These are phyloP conservation scores for Pteria penguin DNA, from an alignment of 2,888 invertebrate genomes.

Conservation along the genomic window DNA sequence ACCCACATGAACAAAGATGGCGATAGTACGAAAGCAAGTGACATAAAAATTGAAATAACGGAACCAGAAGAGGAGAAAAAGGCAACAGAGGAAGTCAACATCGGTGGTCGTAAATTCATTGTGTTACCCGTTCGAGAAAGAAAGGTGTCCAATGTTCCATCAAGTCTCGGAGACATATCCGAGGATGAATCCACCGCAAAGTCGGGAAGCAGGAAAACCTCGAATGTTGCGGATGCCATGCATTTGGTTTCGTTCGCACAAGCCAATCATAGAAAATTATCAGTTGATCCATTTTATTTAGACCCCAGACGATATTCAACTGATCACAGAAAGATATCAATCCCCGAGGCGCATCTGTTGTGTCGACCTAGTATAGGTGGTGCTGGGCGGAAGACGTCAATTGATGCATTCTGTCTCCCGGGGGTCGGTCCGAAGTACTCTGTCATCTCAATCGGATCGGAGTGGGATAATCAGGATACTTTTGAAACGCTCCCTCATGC, in stretches of 20 bases:
- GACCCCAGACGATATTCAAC: conserved; percentile 15
- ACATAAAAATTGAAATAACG: conserved; percentile 20
- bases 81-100: neutral
- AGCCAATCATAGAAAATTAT: conserved; percentile 7
- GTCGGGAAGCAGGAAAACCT: neutral
- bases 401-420: conserved; percentile 11
- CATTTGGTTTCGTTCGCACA: neutral
- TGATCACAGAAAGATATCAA: conserved; percentile 15
- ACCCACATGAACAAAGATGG: no score
- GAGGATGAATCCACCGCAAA: conserved; percentile 4
- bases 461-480: conserved; percentile 80
- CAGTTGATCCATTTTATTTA: conserved; percentile 13
- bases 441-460: conserved; percentile 13
- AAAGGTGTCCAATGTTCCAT: neutral
- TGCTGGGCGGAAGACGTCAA: conserved; percentile 17
- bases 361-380: neutral
- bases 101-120: neutral
- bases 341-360: neutral
- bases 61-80: neutral
- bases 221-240: neutral
- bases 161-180: neutral
- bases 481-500: conserved; percentile 90
- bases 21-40: neutral
- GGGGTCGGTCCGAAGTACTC: conserved; percentile 3
- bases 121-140: neutral